Percentiles rank a stretch among this genome's conserved stretches.
These are phyloP conservation scores for Gasterosteus aculeatus DNA, from an alignment of 2,113 vertebrate genomes.

Conservation along the genomic window DNA sequence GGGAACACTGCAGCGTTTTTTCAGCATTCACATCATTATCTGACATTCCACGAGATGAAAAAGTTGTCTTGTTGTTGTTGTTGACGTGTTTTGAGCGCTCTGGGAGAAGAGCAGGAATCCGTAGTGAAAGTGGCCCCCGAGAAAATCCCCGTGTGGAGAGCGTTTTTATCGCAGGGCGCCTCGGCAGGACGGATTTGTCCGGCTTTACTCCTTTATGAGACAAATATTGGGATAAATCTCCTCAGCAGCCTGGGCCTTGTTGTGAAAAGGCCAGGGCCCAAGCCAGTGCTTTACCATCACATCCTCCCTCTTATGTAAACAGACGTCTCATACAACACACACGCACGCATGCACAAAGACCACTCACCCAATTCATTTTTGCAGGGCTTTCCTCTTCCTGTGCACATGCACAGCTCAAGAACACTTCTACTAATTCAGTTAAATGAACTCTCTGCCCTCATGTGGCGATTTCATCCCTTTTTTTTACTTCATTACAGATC, in stretches of 20 bases:
- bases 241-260: slow-evolving; percentile 52
- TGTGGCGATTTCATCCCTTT: slow-evolving; percentile 17
- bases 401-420: slow-evolving; percentile 29
- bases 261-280: slow-evolving; percentile 53
- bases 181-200: slow-evolving; percentile 67
- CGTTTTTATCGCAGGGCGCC: slow-evolving; percentile 54
- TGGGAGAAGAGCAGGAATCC: slow-evolving; percentile 12
- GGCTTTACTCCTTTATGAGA: slow-evolving; percentile 69
- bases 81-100: neutral
- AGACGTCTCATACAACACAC: slow-evolving; percentile 45
- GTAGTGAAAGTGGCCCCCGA: slow-evolving; percentile 22
- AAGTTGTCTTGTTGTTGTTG: slow-evolving; percentile 6
- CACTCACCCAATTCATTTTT: slow-evolving; percentile 25
- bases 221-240: slow-evolving; percentile 63
- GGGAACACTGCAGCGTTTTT: neutral
- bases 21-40: slow-evolving; percentile 8
- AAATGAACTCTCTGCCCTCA: slow-evolving; percentile 18
- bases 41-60: slow-evolving; percentile 19
- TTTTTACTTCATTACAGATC: neutral
- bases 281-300: slow-evolving; percentile 61
- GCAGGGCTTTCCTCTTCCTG: slow-evolving; percentile 22
- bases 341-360: slow-evolving; percentile 2
- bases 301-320: slow-evolving; percentile 70
- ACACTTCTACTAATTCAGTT: slow-evolving; percentile 17
- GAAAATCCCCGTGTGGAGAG: slow-evolving; percentile 36